Base-by-base conservation (phyloP, 2,888 invertebrate genomes). In the Catocala sponsa region DNA sequence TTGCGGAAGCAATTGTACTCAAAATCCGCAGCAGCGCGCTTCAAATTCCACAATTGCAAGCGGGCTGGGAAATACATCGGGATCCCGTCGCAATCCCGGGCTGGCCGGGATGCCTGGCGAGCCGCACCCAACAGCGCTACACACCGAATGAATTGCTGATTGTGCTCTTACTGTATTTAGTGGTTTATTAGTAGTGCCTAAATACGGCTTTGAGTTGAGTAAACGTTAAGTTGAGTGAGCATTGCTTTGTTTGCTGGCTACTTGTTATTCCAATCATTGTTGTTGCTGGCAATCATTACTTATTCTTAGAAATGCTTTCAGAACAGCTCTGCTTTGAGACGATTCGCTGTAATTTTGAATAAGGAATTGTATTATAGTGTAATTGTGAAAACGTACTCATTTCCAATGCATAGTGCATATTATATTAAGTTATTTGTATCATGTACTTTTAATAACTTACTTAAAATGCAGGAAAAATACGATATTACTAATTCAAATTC, bases 71-170 rank as follows among this genome's bases (percentile, higher is more conserved):
- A 77, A 72, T 74, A 73, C 73, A 63, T 49, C 73, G 74, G 61
- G 74, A 77, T 73, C 68, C 73, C 66, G 73, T 60, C 67, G 71
- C 76, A 74, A 79, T 78, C 68, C 72, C 68, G 71, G 70, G 59
- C 70, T 65, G 53, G 58, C 70, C 68, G 76, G 74, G 69, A 80
- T 79, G 71, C 79, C 68, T 65, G 68, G 73, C 79, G 73, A 46
- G 80, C 79, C 74, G 61, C 77, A 58, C 74, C 68, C 69, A 59
- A 61, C 66, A 68, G 72, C 68, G 74, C 74, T 60, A 68, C 65
- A 75, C 74, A 63, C 68, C 49, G 66, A 65, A 68, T 71, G 72
- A 78, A 80, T 75, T 69, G 72, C 72, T 72, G 73, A 80, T 77
- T 73, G 79, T 68, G 63, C 66, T 64, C 72, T 65, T 71, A 65